Evolutionary conservation across 2,113 vertebrate genomes (phyloP), one percentile per base, ranked within the genome.

Genomic region (Scopus umbretta): DNA sequence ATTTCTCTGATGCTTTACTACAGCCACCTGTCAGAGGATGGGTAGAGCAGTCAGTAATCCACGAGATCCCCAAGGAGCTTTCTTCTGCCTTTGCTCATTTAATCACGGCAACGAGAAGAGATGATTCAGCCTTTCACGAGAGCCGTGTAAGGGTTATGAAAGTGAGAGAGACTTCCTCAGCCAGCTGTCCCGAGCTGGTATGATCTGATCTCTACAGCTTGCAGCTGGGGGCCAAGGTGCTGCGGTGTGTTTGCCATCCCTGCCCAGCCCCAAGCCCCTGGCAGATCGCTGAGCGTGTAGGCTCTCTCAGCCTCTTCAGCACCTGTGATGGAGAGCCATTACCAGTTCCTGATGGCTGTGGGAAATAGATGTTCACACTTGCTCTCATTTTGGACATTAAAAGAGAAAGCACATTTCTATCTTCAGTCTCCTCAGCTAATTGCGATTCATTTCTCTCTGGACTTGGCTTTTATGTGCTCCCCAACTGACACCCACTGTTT

Each of bases 191-290:
- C 9, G 10, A 55, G 58, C 17, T 52, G 58, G 21, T 65, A 9
- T 3, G 43, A 38, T 0, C 65, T 14, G 21, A 23, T 30, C 75
- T 12, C 42, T 3, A 3, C 3, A 7, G 30, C 16, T 13, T 20
- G 30, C 29, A 12, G 0, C 2, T 5, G 34, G 36, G 30, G 27
- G 30, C 30, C 0, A 1, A 26, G 75, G 27, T 49, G 72, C 55
- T 45, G 40, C 0, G 2, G 23, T 13, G 53, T 4, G 34, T 32
- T 42, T 2, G 2, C 8, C 0, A 0, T 4, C 58, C 22, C 76
- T n/a, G 56, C 36, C 27, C 2, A 19, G 1, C 53, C 19, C 56
- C 40, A 10, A 7, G 22, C 10, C 23, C 23, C 55, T 3, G 16
- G 43, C n/a, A 34, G 80, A 7, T 20, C 6, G 4, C 18, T 5